Base-by-base conservation (phyloP, 2,113 vertebrate genomes). In the Marmota flaviventris region DNA sequence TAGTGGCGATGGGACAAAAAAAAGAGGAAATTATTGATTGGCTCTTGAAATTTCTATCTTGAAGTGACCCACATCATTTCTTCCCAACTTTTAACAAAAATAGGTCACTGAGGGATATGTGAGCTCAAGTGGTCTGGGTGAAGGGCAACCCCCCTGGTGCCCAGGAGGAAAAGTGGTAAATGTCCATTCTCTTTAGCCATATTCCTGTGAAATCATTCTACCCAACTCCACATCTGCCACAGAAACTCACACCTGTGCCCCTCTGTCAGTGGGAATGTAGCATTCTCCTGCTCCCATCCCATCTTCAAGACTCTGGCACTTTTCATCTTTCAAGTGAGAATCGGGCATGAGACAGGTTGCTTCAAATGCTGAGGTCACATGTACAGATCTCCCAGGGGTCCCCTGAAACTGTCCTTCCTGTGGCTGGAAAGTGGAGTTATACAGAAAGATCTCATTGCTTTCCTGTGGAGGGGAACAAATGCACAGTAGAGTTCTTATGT, bases 211-310 rank as follows among this genome's bases (percentile, higher is more conserved):
- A 9, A 29, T n/a, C 12, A 75, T 45, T 37, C 9, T 51, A 27
- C 1, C 37, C 34, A 45, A 32, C 53, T 65, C 10, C 0, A 1
- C 1, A n/a, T 24, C 5, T 18, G 32, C 22, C 5, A 1, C 1
- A 3, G 65, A n/a, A 84, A 51, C 1, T 32, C 77, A 18, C 1
- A 1, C 6, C 20, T 48, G 58, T 5, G 6, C 29, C 22, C 4
- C 73, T 77, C 37, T 8, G 5, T 27, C 13, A 12, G 14, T 7
- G 16, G 6, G 58, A 34, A n/a, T 5, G 39, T 9, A 27, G 34
- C 2, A 1, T 20, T 34, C 27, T 75, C 4, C 42, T 45, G 2
- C 24, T 22, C 5, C 24, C 2, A 0, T 32, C 34, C 27, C 5
- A 13, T 69, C 37, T 61, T 34, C 67, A 56, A 14, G 13, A 2